Evolutionary conservation across 1,140 invertebrate genomes (phyloP).

Genomic region (Amyelois transitella): DNA sequence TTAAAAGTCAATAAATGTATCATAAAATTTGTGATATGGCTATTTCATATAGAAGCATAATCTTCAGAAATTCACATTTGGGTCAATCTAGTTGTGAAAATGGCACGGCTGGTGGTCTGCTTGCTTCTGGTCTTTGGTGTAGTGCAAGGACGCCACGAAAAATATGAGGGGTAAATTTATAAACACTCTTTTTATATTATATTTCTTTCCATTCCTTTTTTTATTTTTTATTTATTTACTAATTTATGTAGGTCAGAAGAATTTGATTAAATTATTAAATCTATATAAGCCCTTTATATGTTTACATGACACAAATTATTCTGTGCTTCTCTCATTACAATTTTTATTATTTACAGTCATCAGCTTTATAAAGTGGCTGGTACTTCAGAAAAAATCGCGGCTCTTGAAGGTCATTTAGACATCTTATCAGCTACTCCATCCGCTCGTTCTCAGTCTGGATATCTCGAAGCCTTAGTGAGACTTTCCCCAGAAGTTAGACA

Average conservation of each 20-base stretch:
- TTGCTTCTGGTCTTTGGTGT: conserved; percentile 29
- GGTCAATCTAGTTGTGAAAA: background rate
- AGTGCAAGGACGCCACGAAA: conserved; percentile 42
- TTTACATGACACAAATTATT: background rate
- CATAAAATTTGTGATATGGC: background rate
- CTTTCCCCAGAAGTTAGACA: conserved; percentile 44
- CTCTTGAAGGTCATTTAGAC: conserved; percentile 42
- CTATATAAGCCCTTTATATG: too few species aligned
- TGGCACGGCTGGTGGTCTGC: conserved; percentile 25
- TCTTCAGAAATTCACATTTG: background rate
- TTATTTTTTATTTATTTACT: background rate
- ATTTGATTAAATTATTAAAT: conserved; percentile 5
- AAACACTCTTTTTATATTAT: conserved; percentile 1
- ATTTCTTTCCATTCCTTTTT: background rate
- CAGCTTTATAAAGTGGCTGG: conserved; percentile 45
- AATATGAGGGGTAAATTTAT: conserved; percentile 56
- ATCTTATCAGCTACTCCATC: conserved; percentile 45
- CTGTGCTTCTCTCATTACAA: background rate
- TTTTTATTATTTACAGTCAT: conserved; percentile 38
- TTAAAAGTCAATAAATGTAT: background rate
- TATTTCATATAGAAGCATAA: background rate
- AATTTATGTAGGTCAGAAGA: background rate
- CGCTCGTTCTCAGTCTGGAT: conserved; percentile 25
- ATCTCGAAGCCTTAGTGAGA: conserved; percentile 46
- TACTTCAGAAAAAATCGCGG: conserved; percentile 26